Evolutionary conservation across 1,140 invertebrate genomes (phyloP), one percentile per base, ranked within the genome.

Genomic region (Trypoxylus dichotomus): DNA sequence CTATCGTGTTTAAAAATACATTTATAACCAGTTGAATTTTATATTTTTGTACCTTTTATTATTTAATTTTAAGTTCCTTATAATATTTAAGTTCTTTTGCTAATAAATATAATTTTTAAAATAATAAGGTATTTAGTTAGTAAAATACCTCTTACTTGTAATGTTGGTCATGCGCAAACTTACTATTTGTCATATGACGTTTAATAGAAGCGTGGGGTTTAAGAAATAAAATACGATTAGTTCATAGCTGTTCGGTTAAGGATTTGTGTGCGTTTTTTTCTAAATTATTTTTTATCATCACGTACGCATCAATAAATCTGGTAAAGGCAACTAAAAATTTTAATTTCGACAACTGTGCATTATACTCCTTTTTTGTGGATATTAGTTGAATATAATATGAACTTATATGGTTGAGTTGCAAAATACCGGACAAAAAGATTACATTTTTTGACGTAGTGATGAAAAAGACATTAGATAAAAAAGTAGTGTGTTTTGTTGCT

Each of bases 161-260:
- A 37, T 37, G 32, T 74, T 32, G 15, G 24, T n/a, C 25, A 25
- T 77, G 75, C 60, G 78, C 75, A 25, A 21, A 21, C 42, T 19
- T 76, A 37, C 15, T 21, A 60, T 43, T 43, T 76, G 77, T 75
- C 77, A 76, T 47, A 72, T 77, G 27, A 29, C 43, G n/a, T 25
- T 41, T 79, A 71, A 79, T 27, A 76, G 72, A 73, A 63, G 60
- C 60, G 19, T 63, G 25, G 21, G 60, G 43, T 13, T 24, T 19
- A 63, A 19, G 21, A 24, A 63, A 24, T 63, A 24, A 63, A 24
- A 63, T 19, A 63, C 1, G 21, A 25, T 63, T 63, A 63, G 60
- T 63, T 63, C 19, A 24, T 3, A 10, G 24, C 25, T 63, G 60
- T 63, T 0, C 25, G 60, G 60, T 25, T 63, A 27, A 11, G 60